Conservation (phyloP, 1,140 invertebrate genomes). For the Neodiprion lecontei region DNA sequence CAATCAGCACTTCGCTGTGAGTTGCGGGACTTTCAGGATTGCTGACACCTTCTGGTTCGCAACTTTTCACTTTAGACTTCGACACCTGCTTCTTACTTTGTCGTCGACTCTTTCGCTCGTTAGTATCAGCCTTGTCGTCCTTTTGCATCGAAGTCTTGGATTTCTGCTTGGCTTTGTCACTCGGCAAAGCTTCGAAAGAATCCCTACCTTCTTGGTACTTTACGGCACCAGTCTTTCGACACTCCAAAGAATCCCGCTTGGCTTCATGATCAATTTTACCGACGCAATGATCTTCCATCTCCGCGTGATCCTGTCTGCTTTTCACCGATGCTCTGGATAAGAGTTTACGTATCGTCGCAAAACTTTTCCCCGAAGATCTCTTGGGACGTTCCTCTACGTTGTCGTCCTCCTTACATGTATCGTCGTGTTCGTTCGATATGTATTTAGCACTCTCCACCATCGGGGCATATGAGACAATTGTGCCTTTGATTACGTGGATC, state of each 20-base stretch:
- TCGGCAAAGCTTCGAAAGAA: no score
- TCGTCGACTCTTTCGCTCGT: no score
- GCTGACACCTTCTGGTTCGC: no score
- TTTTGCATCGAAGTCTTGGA: no score
- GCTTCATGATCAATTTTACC: background rate
- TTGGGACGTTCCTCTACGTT: background rate
- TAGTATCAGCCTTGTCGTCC: no score
- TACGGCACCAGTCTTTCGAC: background rate
- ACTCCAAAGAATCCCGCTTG: background rate
- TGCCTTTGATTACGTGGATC: background rate
- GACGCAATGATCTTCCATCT: background rate
- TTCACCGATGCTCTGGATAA: background rate
- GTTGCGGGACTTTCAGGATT: no score
- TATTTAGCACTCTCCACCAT: background rate
- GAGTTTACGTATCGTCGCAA: background rate
- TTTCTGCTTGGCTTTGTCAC: no score
- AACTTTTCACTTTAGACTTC: no score
- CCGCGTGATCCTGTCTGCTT: background rate
- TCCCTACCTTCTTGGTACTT: background rate
- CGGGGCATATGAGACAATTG: background rate
- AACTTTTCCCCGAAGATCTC: background rate
- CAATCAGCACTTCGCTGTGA: no score
- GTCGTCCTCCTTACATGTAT: background rate
- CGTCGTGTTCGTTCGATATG: no score
- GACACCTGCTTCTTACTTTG: no score